Evolutionary conservation across 64 coral and sea anemone species (phyloP).

Genomic region (Montipora cactus): DNA sequence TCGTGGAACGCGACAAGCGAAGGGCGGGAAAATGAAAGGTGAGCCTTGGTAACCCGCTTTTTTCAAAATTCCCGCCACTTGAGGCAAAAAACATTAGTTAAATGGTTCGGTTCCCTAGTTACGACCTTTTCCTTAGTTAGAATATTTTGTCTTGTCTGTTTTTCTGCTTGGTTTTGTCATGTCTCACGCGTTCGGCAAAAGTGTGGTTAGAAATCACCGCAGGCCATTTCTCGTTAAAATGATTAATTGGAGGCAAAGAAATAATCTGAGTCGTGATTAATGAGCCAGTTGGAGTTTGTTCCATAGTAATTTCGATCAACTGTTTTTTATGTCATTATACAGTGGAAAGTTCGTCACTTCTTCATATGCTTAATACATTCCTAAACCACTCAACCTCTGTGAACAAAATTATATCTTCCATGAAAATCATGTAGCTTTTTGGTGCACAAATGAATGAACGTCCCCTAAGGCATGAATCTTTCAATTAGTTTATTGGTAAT

Average conservation of each 20-base stretch:
- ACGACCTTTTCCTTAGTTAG: neutral
- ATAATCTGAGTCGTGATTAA: neutral
- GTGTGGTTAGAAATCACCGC: neutral
- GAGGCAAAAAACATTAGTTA: neutral
- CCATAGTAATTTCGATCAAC: neutral
- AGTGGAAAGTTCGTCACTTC: neutral
- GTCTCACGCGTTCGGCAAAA: neutral
- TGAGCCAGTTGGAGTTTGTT: neutral
- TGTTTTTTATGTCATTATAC: neutral
- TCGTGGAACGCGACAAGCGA: neutral
- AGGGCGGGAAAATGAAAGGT: conserved; percentile 15
- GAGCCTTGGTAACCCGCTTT: neutral
- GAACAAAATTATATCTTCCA: no score
- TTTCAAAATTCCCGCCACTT: conserved; percentile 14
- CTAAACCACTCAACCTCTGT: no score
- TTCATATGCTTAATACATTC: neutral
- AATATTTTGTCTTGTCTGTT: neutral
- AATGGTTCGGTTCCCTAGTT: neutral
- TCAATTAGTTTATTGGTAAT: no score
- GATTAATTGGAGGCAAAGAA: neutral
- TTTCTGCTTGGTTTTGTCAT: neutral
- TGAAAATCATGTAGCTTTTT: neutral
- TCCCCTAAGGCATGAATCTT: no score
- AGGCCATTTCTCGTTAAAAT: neutral
- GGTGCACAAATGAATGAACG: neutral